phyloP scores from a whole-genome alignment of 1,140 invertebrate genomes.

The Brachionus manjavacas region DNA sequence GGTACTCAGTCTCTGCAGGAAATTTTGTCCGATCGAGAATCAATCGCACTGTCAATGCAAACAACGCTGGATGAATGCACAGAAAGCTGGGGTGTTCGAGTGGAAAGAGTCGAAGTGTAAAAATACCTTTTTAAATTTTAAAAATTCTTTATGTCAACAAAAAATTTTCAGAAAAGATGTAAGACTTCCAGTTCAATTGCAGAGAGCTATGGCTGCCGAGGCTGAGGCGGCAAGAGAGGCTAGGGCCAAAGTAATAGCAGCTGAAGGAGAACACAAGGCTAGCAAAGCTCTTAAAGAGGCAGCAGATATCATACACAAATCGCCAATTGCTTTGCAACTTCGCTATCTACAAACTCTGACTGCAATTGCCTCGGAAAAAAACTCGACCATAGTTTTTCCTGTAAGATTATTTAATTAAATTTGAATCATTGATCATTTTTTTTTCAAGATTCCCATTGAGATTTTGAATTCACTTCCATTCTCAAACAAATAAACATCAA shows the following conservation, averaged over 20 bases:
- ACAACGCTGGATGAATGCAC: slow-evolving; percentile 39
- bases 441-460: slow-evolving; percentile 36
- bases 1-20: slow-evolving; percentile 39
- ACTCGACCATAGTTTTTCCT: slow-evolving; percentile 94
- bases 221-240: slow-evolving; percentile 53
- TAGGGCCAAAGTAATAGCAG: slow-evolving; percentile 49
- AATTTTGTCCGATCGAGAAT: slow-evolving; percentile 35
- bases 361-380: slow-evolving; percentile 92
- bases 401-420: slow-evolving; percentile 54
- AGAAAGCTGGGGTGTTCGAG: slow-evolving; percentile 43
- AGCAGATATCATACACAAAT: slow-evolving; percentile 43
- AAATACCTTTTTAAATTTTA: neutral
- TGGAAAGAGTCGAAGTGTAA: slow-evolving; percentile 43
- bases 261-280: slow-evolving; percentile 43
- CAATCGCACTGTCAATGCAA: slow-evolving; percentile 35
- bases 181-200: slow-evolving; percentile 38
- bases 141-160: neutral
- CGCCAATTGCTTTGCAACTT: slow-evolving; percentile 76
- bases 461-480: slow-evolving; percentile 37
- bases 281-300: slow-evolving; percentile 37
- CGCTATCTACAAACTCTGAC: slow-evolving; percentile 76
- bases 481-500: neutral
- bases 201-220: slow-evolving; percentile 52
- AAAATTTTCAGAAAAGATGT: slow-evolving; percentile 20
- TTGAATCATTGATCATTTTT: neutral